phyloP scores from a whole-genome alignment of 2,888 invertebrate species.

The Perithous albicinctus region DNA sequence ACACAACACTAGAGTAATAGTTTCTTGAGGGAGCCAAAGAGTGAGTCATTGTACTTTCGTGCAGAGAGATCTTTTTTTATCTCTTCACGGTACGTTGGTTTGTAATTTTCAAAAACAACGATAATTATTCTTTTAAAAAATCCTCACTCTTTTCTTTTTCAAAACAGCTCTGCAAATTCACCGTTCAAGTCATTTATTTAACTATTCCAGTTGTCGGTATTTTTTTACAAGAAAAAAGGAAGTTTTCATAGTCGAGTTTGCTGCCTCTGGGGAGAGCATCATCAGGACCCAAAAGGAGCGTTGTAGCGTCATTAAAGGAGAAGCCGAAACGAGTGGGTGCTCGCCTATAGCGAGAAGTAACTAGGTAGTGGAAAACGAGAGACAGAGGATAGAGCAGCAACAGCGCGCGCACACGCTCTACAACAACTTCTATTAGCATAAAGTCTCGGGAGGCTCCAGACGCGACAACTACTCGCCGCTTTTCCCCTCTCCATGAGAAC shows the following conservation, averaged over 20 bases:
- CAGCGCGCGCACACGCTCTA: conserved; percentile 66
- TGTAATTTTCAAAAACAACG: background rate
- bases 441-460: conserved; percentile 77
- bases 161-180: too few relatives aligned
- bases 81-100: background rate
- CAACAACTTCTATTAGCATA: conserved; percentile 80
- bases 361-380: conserved; percentile 13
- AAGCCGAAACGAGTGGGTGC: conserved; percentile 45
- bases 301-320: conserved; percentile 34
- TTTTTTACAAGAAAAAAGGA: too few relatives aligned
- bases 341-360: conserved; percentile 34
- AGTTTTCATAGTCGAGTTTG: background rate
- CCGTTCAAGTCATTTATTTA: background rate
- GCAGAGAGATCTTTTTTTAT: too few relatives aligned
- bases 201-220: background rate
- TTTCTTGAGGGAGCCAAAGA: background rate
- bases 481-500: conserved; percentile 54
- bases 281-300: conserved; percentile 18
- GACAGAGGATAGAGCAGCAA: conserved; percentile 55
- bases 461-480: conserved; percentile 76
- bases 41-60: background rate
- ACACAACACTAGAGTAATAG: background rate
- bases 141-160: too few relatives aligned
- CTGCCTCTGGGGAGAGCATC: conserved; percentile 3
- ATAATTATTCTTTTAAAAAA: too few relatives aligned